phyloP scores from a whole-genome alignment of 2,113 vertebrate species.

The human (Homo sapiens) region GRCh38 chr3:66824501-66825000 shows the following conservation, averaged over 20 bases:
- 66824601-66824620: no score
- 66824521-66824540: not conserved
- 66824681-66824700: no score
- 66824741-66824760: not conserved
- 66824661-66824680: no score
- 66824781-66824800: not conserved
- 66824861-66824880: not conserved
- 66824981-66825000: no score
- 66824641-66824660: no score
- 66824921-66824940: not conserved
- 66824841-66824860: not conserved
- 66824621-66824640: no score
- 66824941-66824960: not conserved
- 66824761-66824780: not conserved
- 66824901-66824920: no score
- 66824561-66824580: not conserved
- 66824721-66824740: not conserved
- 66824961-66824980: no score
- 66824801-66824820: not conserved
- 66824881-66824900: not conserved
- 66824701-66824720: no score
- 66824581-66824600: no score
- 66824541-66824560: not conserved
- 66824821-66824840: not conserved
- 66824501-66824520: not conserved